Evolutionary conservation across 2,113 vertebrate genomes (phyloP).

Genomic region (Tretioscincus oriximinensis): DNA sequence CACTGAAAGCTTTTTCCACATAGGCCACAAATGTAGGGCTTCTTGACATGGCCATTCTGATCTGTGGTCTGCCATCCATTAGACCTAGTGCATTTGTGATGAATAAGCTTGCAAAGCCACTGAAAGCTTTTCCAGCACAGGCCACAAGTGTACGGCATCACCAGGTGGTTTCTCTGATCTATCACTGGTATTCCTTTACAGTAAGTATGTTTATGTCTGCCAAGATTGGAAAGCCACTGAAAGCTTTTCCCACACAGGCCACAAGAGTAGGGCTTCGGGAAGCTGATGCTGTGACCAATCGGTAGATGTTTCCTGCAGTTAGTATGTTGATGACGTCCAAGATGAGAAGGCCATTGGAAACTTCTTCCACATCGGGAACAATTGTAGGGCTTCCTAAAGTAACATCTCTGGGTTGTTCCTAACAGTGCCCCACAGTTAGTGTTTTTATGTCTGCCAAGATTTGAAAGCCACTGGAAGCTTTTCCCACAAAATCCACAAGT

Average conservation of each 20-base stretch:
- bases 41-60: neutral
- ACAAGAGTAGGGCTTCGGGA: neutral
- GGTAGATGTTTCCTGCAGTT: rapidly evolving
- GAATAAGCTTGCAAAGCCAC: neutral
- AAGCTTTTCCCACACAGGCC: neutral
- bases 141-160: neutral
- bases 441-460: neutral
- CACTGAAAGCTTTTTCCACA: conserved; percentile 6
- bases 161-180: neutral
- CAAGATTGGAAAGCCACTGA: neutral
- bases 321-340: neutral
- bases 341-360: neutral
- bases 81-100: no score
- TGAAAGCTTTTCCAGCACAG: neutral
- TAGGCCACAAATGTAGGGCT: neutral
- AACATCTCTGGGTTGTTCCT: no score
- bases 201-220: neutral
- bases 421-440: neutral
- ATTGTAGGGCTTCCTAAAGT: neutral
- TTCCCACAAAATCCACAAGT: neutral
- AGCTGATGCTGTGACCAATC: neutral
- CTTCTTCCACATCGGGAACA: neutral
- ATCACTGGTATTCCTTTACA: neutral
- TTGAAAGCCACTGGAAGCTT: neutral
- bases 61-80: neutral